Conservation (phyloP, 2,113 vertebrate species). For the Ursus arctos region DNA sequence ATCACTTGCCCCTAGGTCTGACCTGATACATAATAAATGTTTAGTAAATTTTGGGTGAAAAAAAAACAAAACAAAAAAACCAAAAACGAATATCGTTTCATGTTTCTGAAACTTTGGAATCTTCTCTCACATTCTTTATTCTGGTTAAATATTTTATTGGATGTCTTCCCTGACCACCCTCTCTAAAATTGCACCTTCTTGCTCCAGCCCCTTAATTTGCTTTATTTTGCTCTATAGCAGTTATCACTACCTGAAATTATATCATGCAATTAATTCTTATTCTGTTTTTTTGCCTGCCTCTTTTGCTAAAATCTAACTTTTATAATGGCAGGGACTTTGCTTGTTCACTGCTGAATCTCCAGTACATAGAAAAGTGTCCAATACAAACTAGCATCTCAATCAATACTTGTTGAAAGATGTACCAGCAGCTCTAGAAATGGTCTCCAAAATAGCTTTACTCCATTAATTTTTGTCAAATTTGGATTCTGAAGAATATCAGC, state of each 20-base stretch:
- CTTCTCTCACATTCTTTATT: conserved; percentile 21
- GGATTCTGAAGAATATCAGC: conserved; percentile 3
- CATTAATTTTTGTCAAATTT: conserved; percentile 3
- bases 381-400: background rate
- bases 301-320: background rate
- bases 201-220: background rate
- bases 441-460: background rate
- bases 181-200: background rate
- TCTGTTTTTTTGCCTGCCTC: background rate
- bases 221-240: background rate
- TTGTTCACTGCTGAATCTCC: background rate
- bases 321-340: background rate
- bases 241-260: background rate
- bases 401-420: conserved; percentile 14
- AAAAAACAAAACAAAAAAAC: background rate
- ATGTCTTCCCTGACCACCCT: background rate
- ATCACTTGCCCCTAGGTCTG: background rate
- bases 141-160: background rate
- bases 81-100: background rate
- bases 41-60: background rate
- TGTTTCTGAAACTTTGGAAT: background rate
- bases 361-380: background rate
- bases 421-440: background rate
- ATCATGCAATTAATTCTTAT: background rate
- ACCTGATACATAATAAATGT: background rate